Evolutionary conservation across 1,140 invertebrate species (phyloP).

Genomic region (Euura lappo): DNA sequence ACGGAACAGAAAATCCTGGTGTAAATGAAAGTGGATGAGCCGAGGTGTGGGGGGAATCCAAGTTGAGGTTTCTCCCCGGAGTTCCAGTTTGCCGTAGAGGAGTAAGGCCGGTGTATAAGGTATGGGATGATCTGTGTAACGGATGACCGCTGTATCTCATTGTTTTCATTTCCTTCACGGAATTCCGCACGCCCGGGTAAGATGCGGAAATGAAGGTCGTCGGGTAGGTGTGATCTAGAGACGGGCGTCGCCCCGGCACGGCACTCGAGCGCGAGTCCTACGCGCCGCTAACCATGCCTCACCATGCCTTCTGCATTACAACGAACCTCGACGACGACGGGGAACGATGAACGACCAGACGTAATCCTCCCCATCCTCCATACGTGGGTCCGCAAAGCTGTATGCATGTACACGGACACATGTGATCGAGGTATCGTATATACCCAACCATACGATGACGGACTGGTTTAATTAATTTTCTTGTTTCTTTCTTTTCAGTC

Average conservation of each 20-base stretch:
- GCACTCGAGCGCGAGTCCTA: too few species aligned
- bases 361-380: too few species aligned
- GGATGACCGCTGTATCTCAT: slow-evolving; percentile 60
- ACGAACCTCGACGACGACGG: background rate
- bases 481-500: too few species aligned
- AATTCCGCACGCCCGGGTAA: background rate
- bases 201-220: slow-evolving; percentile 6
- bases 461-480: too few species aligned
- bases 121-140: slow-evolving; percentile 32
- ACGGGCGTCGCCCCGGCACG: background rate
- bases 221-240: background rate
- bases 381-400: too few species aligned
- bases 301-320: background rate
- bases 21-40: too few species aligned
- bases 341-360: too few species aligned
- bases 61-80: background rate
- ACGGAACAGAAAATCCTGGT: too few species aligned
- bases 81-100: background rate
- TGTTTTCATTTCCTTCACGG: slow-evolving; percentile 58
- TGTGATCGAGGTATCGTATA: too few species aligned
- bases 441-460: too few species aligned
- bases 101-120: background rate
- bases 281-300: background rate
- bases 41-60: too few species aligned
- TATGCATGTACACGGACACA: too few species aligned